Evolutionary conservation across 1,140 invertebrate genomes (phyloP), one percentile per base, ranked within the genome.

Genomic region (Ectropis grisescens): DNA sequence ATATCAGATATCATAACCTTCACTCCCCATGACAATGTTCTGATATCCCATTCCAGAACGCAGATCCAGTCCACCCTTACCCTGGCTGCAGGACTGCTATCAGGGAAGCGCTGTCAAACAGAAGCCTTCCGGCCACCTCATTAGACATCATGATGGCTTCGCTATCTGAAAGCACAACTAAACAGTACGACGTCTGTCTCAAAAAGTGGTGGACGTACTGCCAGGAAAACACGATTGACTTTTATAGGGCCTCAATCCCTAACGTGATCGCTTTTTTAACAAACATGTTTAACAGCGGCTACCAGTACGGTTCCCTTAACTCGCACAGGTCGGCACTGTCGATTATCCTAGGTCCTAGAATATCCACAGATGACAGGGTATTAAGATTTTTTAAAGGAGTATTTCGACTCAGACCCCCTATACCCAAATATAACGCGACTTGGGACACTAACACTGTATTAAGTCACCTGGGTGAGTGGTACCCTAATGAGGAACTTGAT

Each of bases 311-410:
- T 23, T 27, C 36, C 13, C 11, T 45, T 1, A 45, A 39, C n/a
- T 11, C 8, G 0, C 15, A n/a, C 16, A 35, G 29, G 15, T 38
- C 42, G 11, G 42, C 42, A 9, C 12, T 45, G 1, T 13, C 28
- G 6, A 25, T 10, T 5, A 27, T 25, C 8, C 30, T 8, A 8
- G 35, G 3, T 2, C 27, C 16, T 4, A 8, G 8, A 4, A 19
- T 19, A 3, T 19, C 16, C 5, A n/a, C 6, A 14, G 40, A 47
- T n/a, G 36, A 49, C 28, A 24, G 28, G n/a, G 24, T 52, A 9
- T 30, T 40, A 29, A 36, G 49, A 35, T 43, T 52, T 13, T 30
- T 43, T 11, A 52, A 40, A 28, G 49, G 44, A 1, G 26, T 47
- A 7, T 52, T 39, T 23, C 12, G 30, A 29, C 19, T 52, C 11